Conservation (phyloP, 2,113 vertebrate genomes). For the Upupa epops region DNA sequence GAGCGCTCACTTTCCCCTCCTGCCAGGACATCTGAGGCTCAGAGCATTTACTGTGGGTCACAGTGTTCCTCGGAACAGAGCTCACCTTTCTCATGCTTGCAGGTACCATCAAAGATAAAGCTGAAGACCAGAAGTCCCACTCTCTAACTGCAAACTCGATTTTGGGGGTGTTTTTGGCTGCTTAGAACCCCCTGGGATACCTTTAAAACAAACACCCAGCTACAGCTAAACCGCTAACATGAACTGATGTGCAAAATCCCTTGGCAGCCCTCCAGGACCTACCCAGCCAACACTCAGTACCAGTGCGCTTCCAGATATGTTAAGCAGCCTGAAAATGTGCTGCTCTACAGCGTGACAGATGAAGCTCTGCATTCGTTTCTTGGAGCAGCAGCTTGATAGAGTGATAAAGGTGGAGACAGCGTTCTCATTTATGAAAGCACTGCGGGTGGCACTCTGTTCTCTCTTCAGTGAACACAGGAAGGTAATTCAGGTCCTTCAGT, state of each 20-base stretch:
- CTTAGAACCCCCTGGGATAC: background rate
- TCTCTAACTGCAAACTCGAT: background rate
- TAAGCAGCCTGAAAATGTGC: conserved; percentile 16
- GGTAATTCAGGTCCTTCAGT: background rate
- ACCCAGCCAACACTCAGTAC: background rate
- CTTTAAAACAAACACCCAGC: background rate
- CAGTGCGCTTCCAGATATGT: background rate
- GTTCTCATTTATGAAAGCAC: background rate
- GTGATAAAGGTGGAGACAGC: background rate
- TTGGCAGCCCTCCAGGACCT: background rate
- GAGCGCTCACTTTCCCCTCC: background rate
- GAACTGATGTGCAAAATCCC: background rate
- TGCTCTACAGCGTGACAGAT: conserved; percentile 35
- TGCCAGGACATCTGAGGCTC: background rate
- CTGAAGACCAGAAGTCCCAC: conserved; percentile 12
- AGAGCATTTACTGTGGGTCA: background rate
- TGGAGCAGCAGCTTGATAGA: background rate
- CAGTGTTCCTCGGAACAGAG: accelerated
- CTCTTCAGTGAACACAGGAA: background rate
- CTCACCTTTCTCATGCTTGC: background rate
- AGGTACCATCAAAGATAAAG: background rate
- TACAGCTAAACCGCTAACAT: conserved; percentile 13
- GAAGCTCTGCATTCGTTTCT: background rate
- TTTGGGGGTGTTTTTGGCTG: background rate
- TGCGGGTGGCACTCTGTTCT: background rate